A percentile compares a stretch with the other conserved stretches of the same genome.
phyloP scores from a whole-genome alignment of 2,113 vertebrate species.

The Apodemus sylvaticus region DNA sequence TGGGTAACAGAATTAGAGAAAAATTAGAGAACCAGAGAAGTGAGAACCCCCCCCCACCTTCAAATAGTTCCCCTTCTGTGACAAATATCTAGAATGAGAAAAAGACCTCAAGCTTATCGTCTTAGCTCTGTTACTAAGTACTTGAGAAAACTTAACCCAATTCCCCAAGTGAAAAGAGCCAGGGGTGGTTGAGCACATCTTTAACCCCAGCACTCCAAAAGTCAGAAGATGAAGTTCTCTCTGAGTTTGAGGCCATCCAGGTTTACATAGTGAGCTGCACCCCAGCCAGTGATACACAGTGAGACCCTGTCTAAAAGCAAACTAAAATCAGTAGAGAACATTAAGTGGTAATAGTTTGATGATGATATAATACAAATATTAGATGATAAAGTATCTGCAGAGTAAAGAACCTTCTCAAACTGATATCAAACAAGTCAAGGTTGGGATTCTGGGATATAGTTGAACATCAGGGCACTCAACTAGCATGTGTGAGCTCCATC shows the following conservation, averaged over 20 bases:
- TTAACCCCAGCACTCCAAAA: background rate
- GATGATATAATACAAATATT: background rate
- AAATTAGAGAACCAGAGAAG: background rate
- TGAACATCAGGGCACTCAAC: background rate
- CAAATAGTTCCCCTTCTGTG: background rate
- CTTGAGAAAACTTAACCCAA: background rate
- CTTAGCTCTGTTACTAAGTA: background rate
- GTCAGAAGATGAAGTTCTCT: background rate
- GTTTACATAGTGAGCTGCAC: background rate
- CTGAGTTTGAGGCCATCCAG: background rate
- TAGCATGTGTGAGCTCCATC: background rate
- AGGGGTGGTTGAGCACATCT: background rate
- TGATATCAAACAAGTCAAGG: background rate
- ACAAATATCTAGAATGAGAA: background rate
- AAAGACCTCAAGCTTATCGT: background rate
- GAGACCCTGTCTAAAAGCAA: background rate
- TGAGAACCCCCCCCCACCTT: background rate
- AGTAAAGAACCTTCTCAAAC: background rate
- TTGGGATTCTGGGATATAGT: background rate
- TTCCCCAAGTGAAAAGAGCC: conserved; percentile 1
- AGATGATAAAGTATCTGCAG: background rate
- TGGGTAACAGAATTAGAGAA: background rate
- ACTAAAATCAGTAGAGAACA: background rate
- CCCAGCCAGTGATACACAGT: background rate
- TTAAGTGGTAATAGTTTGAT: background rate